These are phyloP conservation scores for Conistra vaccinii DNA, from an alignment of 2,888 invertebrate genomes.

Conservation along the genomic window DNA sequence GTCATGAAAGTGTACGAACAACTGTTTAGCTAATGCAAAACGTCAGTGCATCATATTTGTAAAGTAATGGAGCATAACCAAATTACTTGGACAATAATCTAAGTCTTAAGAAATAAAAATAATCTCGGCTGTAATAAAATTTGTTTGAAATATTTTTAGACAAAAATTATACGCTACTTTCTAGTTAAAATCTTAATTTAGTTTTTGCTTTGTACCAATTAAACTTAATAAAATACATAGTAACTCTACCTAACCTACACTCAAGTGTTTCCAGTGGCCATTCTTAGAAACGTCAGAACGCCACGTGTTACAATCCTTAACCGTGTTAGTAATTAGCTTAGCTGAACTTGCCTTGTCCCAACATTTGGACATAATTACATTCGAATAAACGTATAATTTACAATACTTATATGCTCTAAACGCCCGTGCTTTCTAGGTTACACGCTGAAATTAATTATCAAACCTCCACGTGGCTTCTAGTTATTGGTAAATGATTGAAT, in stretches of 20 bases:
- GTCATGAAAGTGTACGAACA: background rate
- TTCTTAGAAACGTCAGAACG: background rate
- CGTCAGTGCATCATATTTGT: background rate
- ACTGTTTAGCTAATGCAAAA: background rate
- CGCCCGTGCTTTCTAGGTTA: background rate
- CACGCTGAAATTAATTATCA: background rate
- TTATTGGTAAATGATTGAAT: background rate
- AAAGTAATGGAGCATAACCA: background rate
- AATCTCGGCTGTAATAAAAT: background rate
- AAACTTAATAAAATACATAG: background rate
- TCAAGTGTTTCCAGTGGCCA: no score
- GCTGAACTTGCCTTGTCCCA: background rate
- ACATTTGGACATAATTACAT: background rate
- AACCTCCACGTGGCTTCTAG: background rate
- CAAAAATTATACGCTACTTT: background rate
- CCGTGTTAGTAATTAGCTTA: constrained; percentile 3
- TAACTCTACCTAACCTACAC: background rate
- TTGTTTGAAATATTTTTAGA: no score
- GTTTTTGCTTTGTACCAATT: background rate
- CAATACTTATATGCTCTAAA: background rate
- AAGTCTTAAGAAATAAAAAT: background rate
- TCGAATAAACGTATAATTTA: background rate
- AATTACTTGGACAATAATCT: no score
- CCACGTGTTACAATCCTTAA: background rate
- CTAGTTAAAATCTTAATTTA: background rate